These are phyloP conservation scores for Sialis fuliginosa DNA, from an alignment of 2,888 invertebrate species.

Conservation along the genomic window DNA sequence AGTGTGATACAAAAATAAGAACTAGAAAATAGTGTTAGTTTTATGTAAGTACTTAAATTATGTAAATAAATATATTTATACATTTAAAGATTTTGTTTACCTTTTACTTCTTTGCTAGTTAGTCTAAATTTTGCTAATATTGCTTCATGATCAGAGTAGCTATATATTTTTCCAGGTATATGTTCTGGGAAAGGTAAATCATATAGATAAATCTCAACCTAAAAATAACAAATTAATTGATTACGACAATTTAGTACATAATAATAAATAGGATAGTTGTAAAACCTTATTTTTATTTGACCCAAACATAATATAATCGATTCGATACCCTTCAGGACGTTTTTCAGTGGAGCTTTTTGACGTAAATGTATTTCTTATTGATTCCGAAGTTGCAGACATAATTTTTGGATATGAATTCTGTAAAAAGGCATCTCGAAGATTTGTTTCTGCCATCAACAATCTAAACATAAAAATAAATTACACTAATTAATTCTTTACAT, in stretches of 20 bases:
- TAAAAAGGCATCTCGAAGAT: conserved; percentile 32
- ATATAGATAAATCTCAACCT: conserved; percentile 34
- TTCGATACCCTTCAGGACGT: conserved; percentile 62
- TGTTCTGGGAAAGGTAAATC: conserved; percentile 53
- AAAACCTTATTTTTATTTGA: too few species aligned
- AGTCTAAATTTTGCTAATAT: conserved; percentile 38
- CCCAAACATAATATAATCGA: conserved; percentile 77
- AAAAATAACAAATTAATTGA: neutral
- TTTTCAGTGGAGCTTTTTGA: conserved; percentile 28
- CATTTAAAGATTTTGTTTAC: conserved; percentile 5
- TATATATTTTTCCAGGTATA: conserved; percentile 51
- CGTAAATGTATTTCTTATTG: conserved; percentile 69
- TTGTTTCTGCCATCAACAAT: conserved; percentile 36
- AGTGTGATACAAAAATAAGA: neutral
- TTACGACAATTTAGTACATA: neutral
- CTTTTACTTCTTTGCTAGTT: conserved; percentile 6
- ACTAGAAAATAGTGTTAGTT: too few species aligned
- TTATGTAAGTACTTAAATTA: neutral
- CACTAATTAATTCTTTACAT: neutral
- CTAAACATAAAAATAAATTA: conserved; percentile 16
- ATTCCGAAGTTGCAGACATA: conserved; percentile 46
- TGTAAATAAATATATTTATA: neutral
- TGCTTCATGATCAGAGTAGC: conserved; percentile 85
- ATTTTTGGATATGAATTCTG: conserved; percentile 16
- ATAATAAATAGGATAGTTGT: too few species aligned